Percentiles rank a stretch among this genome's conserved stretches.
phyloP scores from a whole-genome alignment of 2,888 invertebrate species.

The Xestoiulus laeticollis region DNA sequence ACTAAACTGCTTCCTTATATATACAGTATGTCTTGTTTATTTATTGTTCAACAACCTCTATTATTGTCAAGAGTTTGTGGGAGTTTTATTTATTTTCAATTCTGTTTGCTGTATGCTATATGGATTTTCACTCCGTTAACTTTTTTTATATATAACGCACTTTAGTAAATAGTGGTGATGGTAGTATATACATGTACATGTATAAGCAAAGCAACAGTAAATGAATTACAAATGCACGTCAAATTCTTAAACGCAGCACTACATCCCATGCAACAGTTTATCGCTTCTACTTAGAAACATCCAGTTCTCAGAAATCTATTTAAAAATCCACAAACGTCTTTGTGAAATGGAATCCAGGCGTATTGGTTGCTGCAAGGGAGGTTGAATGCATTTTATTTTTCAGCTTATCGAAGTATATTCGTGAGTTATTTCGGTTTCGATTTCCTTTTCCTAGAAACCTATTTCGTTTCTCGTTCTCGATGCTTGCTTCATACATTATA shows the following conservation, averaged over 20 bases:
- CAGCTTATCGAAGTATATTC: constrained; percentile 15
- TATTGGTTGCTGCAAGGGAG: background rate
- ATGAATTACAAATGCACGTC: background rate
- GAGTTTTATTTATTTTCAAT: background rate
- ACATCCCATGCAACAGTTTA: background rate
- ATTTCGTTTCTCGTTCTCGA: constrained; percentile 15
- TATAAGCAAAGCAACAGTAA: background rate
- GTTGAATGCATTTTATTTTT: background rate
- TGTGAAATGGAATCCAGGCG: background rate
- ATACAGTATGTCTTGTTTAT: background rate
- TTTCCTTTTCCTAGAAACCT: constrained; percentile 6
- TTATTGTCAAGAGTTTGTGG: background rate
- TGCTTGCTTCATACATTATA: constrained; percentile 27
- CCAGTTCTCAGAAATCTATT: constrained; percentile 10
- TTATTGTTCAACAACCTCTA: constrained; percentile 12
- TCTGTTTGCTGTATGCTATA: no score
- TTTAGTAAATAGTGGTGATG: background rate
- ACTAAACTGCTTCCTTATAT: background rate
- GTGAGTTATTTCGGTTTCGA: constrained; percentile 11
- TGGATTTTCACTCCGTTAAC: no score
- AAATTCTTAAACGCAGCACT: background rate
- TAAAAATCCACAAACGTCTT: constrained; percentile 25
- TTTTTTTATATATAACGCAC: background rate
- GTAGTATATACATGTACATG: background rate
- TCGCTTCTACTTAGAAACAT: background rate